Conservation (phyloP, 2,113 vertebrate species). For the Alces alces region DNA sequence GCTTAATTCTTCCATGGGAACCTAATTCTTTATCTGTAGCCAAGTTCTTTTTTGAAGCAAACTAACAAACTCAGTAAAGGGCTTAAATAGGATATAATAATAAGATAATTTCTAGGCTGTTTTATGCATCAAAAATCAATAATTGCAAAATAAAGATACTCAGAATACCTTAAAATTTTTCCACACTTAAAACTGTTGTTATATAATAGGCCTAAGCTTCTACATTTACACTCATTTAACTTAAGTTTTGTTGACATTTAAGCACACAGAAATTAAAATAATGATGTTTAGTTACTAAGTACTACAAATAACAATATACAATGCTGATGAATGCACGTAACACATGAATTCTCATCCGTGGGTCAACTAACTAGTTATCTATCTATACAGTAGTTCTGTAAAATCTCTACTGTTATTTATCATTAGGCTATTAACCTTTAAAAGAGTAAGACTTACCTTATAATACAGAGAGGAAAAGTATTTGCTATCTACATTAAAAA, state of each 20-base stretch:
- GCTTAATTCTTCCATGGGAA: background rate
- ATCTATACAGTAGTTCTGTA: background rate
- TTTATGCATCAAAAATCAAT: background rate
- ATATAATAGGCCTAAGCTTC: background rate
- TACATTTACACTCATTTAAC: background rate
- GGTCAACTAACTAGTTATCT: background rate
- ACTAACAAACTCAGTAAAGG: background rate
- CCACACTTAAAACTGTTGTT: conserved; percentile 11
- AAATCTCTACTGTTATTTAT: background rate
- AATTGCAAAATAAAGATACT: background rate
- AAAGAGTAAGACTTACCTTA: background rate
- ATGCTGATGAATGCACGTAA: background rate
- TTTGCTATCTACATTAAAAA: background rate
- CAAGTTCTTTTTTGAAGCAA: background rate
- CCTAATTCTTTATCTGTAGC: background rate
- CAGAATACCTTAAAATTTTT: background rate
- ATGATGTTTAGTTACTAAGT: conserved; percentile 2
- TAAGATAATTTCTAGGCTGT: background rate
- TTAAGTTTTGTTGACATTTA: background rate
- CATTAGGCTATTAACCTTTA: background rate
- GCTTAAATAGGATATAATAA: background rate
- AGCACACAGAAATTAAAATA: background rate
- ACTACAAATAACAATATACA: background rate
- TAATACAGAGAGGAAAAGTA: background rate
- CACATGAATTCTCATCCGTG: background rate